Percentiles rank a stretch among this genome's conserved stretches.
Conservation (phyloP, 2,113 vertebrate genomes). For the Phylloscopus trochiloides region DNA sequence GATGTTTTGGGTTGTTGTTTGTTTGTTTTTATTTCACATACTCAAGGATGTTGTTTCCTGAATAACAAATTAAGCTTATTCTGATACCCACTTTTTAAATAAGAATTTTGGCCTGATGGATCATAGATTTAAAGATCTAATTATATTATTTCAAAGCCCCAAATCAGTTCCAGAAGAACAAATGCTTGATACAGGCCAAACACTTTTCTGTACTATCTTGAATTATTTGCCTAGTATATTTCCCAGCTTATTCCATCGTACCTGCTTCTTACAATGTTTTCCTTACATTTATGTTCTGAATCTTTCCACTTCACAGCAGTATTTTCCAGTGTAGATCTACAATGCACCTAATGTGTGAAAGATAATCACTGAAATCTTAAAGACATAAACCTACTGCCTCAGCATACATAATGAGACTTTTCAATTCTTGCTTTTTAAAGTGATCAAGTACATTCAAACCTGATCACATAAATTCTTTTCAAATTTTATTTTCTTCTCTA, state of each 20-base stretch:
- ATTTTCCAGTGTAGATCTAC: neutral
- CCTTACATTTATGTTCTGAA: neutral
- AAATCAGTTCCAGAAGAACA: neutral
- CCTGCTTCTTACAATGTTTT: neutral
- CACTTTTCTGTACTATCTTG: neutral
- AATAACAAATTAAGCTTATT: neutral
- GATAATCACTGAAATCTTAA: neutral
- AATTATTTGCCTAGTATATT: neutral
- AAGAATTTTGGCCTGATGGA: neutral
- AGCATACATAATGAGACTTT: neutral
- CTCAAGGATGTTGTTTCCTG: neutral
- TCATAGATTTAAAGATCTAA: neutral
- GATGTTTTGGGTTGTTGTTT: neutral
- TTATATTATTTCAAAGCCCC: neutral
- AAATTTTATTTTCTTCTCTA: neutral
- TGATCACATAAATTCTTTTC: neutral
- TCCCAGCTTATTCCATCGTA: neutral
- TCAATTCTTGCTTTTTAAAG: neutral
- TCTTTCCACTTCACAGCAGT: neutral
- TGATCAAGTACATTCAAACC: neutral
- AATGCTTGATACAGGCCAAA: neutral
- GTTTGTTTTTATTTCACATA: neutral
- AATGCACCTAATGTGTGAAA: neutral
- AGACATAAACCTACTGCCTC: neutral
- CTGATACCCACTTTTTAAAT: neutral